Evolutionary conservation across 1,140 invertebrate species (phyloP).

Genomic region (Schlechtendalia chinensis): DNA sequence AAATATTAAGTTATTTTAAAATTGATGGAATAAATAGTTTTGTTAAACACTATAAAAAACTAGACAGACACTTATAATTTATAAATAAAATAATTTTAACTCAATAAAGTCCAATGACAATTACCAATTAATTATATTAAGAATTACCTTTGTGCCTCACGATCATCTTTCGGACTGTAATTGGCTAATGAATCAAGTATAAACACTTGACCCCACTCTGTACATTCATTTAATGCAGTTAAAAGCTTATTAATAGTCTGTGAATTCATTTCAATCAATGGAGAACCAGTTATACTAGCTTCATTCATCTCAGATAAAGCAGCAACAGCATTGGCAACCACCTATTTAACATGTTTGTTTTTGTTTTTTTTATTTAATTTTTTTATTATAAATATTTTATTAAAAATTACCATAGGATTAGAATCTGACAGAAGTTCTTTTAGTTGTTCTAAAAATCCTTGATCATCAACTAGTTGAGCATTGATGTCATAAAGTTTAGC

Average conservation of each 20-base stretch:
- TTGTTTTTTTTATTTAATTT: too few species aligned
- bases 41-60: neutral
- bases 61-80: neutral
- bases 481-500: slow-evolving; percentile 99
- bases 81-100: neutral
- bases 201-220: slow-evolving; percentile 99
- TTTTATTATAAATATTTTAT: neutral
- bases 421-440: slow-evolving; percentile 97
- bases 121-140: neutral
- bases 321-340: slow-evolving; percentile 98
- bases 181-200: slow-evolving; percentile 97
- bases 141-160: slow-evolving; percentile 88
- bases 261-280: slow-evolving; percentile 94
- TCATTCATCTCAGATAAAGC: slow-evolving; percentile 99
- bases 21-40: neutral
- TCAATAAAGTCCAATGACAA: neutral
- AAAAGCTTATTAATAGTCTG: slow-evolving; percentile 97
- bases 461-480: slow-evolving; percentile 93
- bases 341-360: slow-evolving; percentile 59
- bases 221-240: slow-evolving; percentile 98
- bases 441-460: slow-evolving; percentile 96
- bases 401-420: slow-evolving; percentile 92
- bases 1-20: neutral
- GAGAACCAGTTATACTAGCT: slow-evolving; percentile 85
- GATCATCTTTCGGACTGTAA: slow-evolving; percentile 94